Base-by-base conservation (phyloP, 2,797 vertebrate species). In the Melanotaenia boesemani region DNA sequence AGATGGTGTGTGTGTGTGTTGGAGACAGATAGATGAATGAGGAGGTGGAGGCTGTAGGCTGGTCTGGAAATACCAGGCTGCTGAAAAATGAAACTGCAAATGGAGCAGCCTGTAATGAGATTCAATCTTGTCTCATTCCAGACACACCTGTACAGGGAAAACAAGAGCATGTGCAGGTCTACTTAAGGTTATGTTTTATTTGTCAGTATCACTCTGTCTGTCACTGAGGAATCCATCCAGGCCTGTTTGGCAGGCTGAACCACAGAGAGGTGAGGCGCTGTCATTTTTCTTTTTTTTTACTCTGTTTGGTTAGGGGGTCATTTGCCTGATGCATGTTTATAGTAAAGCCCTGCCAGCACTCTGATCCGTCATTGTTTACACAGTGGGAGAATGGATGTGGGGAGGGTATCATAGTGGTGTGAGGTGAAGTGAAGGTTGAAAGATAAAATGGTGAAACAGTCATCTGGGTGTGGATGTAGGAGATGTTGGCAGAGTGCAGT, bases 71-170 rank as follows among this genome's bases (percentile, higher is more conserved):
- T 82, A 76, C 60, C 39, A 57, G 30, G 72, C 73, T 1, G 22
- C 83, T 83, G 82, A 91, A 90, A 92, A 86, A 89, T 82, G 55
- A 84, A 86, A 69, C 22, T 0, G 70, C 41, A 73, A 85, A 83
- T 77, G 76, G 76, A 74, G 70, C 63, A 64, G 59, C 73, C 28
- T 28, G 56, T 57, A 61, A 74, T 87, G 76, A 89, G 78, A 70
- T 70, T 61, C 57, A 44, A 55, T 74, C 63, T 59, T 37, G 70
- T 59, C 18, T 74, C 76, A 26, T 82, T 89, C 71, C 82, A 75
- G 82, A 56, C 63, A 65, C 79, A 83, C 75, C 79, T 86, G 63
- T 50, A 34, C 50, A 41, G 20, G 57, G 22, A 63, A 68, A 67
- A 64, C 56, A 58, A 58, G 28, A 63, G 36, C 30, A 26, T 16